These are phyloP conservation scores for Coryphaenoides rupestris DNA, from an alignment of 2,113 vertebrate genomes.

Conservation along the genomic window DNA sequence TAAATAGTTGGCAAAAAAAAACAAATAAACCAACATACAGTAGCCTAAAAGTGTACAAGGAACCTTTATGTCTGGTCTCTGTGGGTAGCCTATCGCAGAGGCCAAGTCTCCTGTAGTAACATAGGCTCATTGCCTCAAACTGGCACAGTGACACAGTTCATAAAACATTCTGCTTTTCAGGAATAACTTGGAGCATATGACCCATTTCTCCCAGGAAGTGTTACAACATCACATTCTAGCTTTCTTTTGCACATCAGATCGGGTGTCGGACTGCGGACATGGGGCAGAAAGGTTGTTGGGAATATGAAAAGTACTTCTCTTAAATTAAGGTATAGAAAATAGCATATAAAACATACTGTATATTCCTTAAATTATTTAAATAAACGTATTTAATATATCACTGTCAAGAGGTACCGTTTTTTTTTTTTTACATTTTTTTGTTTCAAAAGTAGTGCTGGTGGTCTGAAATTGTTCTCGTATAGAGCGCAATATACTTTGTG, in stretches of 20 bases:
- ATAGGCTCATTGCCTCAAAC: conserved; percentile 67
- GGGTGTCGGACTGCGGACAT: conserved; percentile 66
- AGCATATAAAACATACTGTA: conserved; percentile 85
- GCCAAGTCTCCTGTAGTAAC: conserved; percentile 60
- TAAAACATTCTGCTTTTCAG: conserved; percentile 75
- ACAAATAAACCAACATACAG: conserved; percentile 76
- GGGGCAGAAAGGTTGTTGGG: conserved; percentile 65
- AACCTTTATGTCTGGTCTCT: conserved; percentile 58
- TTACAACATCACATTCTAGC: conserved; percentile 80
- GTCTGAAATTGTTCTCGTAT: conserved; percentile 77
- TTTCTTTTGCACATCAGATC: conserved; percentile 70
- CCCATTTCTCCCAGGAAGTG: conserved; percentile 75
- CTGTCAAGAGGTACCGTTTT: conserved; percentile 76
- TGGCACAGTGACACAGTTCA: conserved; percentile 80
- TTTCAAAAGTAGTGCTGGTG: conserved; percentile 81
- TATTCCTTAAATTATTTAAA: conserved; percentile 83
- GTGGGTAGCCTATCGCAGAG: conserved; percentile 50
- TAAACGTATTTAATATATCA: conserved; percentile 80
- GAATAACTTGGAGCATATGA: conserved; percentile 75
- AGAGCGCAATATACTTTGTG: conserved; percentile 80
- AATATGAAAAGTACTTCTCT: conserved; percentile 76
- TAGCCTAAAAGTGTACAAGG: conserved; percentile 72
- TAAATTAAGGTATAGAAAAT: conserved; percentile 82
- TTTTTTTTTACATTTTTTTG: conserved; percentile 74
- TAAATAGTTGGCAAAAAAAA: conserved; percentile 77